Evolutionary conservation across 2,888 invertebrate species (phyloP).

Genomic region (Callyntrura guangdongensis): DNA sequence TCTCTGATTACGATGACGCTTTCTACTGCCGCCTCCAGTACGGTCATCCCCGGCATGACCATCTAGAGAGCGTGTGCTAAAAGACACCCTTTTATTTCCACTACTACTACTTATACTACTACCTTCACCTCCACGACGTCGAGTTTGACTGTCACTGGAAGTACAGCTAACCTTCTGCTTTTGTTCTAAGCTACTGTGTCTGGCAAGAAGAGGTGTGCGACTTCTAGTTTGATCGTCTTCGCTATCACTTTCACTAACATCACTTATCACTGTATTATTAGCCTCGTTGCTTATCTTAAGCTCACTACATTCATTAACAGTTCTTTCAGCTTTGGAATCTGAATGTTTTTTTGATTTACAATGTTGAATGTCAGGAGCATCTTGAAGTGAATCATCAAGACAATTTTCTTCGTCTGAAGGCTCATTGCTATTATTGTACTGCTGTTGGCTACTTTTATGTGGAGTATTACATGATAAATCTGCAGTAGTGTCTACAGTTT

Average conservation of each 20-base stretch:
- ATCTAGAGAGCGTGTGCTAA: constrained; percentile 81
- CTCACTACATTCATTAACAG: constrained; percentile 44
- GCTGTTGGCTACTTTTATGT: constrained; percentile 43
- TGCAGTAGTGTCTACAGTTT: constrained; percentile 6
- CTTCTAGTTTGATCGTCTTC: constrained; percentile 88
- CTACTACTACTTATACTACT: constrained; percentile 57
- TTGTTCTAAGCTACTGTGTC: constrained; percentile 85
- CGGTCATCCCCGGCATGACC: constrained; percentile 64
- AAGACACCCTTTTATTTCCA: constrained; percentile 82
- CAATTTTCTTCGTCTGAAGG: constrained; percentile 60
- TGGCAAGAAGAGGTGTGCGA: constrained; percentile 89
- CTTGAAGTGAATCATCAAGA: constrained; percentile 65
- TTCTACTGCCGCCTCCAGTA: background rate
- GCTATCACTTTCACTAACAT: constrained; percentile 82
- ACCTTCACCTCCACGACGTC: constrained; percentile 74
- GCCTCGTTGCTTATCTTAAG: constrained; percentile 57
- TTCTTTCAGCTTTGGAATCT: constrained; percentile 23
- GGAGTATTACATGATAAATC: constrained; percentile 47
- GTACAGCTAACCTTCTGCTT: constrained; percentile 76
- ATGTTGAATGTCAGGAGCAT: constrained; percentile 64
- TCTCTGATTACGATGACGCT: constrained; percentile 60
- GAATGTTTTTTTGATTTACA: constrained; percentile 9
- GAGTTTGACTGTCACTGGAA: constrained; percentile 74
- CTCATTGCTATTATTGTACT: constrained; percentile 53
- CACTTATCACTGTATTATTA: constrained; percentile 79